Percentiles rank a stretch among this genome's conserved stretches.
These are phyloP conservation scores for Mus pahari DNA, from an alignment of 2,113 vertebrate species.

Conservation along the genomic window DNA sequence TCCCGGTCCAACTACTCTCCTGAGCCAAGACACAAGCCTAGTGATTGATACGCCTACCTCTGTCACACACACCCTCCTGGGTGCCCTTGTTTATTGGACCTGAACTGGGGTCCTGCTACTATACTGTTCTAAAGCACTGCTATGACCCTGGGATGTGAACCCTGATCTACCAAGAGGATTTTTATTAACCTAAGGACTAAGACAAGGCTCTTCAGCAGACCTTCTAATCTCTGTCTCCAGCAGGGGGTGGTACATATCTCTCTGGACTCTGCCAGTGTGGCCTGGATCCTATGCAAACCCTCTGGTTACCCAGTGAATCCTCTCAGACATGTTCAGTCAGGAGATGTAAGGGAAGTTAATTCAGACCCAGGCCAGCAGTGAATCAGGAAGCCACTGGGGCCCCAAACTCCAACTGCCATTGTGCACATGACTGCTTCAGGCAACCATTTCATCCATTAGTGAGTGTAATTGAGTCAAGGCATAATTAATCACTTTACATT, in stretches of 20 bases:
- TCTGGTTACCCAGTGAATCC: not conserved
- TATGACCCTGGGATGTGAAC: not conserved
- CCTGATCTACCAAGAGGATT: not conserved
- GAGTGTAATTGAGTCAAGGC: slow-evolving; percentile 38
- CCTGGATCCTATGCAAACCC: not conserved
- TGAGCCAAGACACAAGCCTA: not conserved
- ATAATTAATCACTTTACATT: slow-evolving; percentile 53
- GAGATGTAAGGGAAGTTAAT: not conserved
- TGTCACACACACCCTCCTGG: rapidly evolving
- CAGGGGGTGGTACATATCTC: rapidly evolving
- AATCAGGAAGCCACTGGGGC: not conserved
- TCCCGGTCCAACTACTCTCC: not conserved
- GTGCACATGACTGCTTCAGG: not conserved
- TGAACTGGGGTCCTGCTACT: not conserved
- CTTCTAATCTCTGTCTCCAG: not conserved
- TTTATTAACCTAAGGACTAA: not conserved
- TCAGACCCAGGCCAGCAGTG: not conserved
- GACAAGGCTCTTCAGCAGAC: rapidly evolving
- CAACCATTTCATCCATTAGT: not conserved
- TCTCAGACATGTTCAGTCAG: not conserved
- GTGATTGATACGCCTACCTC: not conserved
- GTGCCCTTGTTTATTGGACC: not conserved
- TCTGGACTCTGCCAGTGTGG: not conserved
- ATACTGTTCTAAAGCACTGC: not conserved
- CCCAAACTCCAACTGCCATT: not conserved